A percentile compares a stretch with the other conserved stretches of the same genome.
These are phyloP conservation scores for Hydrotaea cyrtoneurina DNA, from an alignment of 2,888 invertebrate genomes.

Conservation along the genomic window DNA sequence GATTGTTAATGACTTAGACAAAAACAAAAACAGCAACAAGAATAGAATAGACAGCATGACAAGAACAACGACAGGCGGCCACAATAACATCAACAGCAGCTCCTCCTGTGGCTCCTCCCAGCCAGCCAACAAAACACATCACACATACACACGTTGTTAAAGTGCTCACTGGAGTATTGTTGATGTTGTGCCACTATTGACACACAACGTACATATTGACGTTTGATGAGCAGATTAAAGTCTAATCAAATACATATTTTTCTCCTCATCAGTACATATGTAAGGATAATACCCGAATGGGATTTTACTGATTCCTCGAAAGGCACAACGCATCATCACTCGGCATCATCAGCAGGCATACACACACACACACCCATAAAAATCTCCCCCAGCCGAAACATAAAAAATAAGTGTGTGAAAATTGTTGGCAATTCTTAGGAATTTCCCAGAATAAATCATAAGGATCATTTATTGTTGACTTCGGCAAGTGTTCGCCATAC, in stretches of 20 bases:
- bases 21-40: no score
- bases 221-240: constrained; percentile 62
- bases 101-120: not conserved
- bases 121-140: not conserved
- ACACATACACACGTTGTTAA: not conserved
- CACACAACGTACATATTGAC: constrained; percentile 49
- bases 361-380: no score
- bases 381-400: no score
- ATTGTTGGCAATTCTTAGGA: constrained; percentile 12
- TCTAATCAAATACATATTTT: constrained; percentile 42
- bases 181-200: constrained; percentile 9
- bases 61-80: not conserved
- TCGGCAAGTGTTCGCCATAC: not conserved
- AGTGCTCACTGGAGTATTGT: constrained; percentile 17
- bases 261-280: not conserved
- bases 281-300: not conserved
- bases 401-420: constrained; percentile 8
- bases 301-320: not conserved
- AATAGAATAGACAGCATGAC: constrained; percentile 13
- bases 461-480: not conserved
- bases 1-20: constrained; percentile 50
- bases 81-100: not conserved
- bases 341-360: not conserved
- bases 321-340: not conserved
- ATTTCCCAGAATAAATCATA: not conserved